Conservation (phyloP, 2,113 vertebrate species). For the Bubo blakistoni region DNA sequence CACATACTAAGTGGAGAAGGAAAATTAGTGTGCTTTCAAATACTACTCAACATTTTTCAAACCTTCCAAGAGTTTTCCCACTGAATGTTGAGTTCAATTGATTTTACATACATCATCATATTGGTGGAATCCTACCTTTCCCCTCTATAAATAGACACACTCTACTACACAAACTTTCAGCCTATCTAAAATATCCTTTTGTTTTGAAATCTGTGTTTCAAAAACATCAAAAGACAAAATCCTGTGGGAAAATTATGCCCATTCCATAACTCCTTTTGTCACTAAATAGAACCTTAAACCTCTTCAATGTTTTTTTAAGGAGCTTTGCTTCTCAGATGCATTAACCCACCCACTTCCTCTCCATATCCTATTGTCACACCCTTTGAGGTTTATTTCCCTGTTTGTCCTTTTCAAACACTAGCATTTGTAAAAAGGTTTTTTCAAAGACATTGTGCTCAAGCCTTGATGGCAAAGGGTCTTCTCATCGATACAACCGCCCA, state of each 20-base stretch:
- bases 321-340: constrained; percentile 34
- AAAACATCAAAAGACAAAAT: constrained; percentile 57
- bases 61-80: neutral
- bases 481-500: neutral
- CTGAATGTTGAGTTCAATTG: neutral
- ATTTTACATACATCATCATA: neutral
- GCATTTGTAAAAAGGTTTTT: constrained; percentile 24
- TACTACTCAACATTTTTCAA: neutral
- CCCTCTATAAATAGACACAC: neutral
- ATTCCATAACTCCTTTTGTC: constrained; percentile 23
- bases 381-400: constrained; percentile 30
- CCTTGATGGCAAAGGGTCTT: neutral
- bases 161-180: neutral
- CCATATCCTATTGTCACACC: constrained; percentile 32
- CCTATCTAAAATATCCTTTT: neutral
- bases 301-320: constrained; percentile 39
- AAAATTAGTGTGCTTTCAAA: neutral
- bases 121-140: neutral
- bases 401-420: constrained; percentile 53
- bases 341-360: constrained; percentile 48
- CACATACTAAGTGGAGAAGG: neutral
- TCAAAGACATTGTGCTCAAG: constrained; percentile 14
- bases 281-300: neutral
- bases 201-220: neutral
- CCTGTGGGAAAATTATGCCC: constrained; percentile 58